Evolutionary conservation across 2,888 invertebrate genomes (phyloP).

Genomic region (Drosophila flavopinicola): DNA sequence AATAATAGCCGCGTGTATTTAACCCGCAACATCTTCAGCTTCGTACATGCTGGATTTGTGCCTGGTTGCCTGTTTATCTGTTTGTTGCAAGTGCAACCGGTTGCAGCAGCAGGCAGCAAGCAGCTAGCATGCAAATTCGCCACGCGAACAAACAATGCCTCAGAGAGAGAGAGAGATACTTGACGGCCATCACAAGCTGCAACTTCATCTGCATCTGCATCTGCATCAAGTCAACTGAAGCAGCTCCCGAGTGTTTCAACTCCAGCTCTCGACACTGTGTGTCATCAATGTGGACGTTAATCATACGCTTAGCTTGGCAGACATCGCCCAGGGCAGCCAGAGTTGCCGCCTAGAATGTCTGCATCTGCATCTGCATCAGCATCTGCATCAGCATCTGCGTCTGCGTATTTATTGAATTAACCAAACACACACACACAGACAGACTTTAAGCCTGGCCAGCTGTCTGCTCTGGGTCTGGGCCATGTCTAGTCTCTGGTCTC

Average conservation of each 20-base stretch:
- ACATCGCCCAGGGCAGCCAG: slow-evolving; percentile 61
- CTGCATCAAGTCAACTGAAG: too few relatives aligned
- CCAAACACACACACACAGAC: slow-evolving; percentile 21
- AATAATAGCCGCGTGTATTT: slow-evolving; percentile 63
- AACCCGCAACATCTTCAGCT: slow-evolving; percentile 54
- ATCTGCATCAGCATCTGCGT: too few relatives aligned
- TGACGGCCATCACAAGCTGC: slow-evolving; percentile 27
- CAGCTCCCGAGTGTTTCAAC: slow-evolving; percentile 2
- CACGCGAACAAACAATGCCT: slow-evolving; percentile 71
- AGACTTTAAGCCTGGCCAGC: slow-evolving; percentile 16
- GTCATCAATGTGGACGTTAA: slow-evolving; percentile 79
- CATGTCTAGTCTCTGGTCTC: too few relatives aligned
- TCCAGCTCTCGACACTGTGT: slow-evolving; percentile 35
- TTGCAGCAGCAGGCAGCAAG: too few relatives aligned
- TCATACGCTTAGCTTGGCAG: slow-evolving; percentile 76
- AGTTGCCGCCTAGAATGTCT: slow-evolving; percentile 64
- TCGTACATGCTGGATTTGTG: background rate
- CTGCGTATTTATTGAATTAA: slow-evolving; percentile 72
- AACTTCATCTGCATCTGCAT: slow-evolving; percentile 11
- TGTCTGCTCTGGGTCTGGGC: background rate
- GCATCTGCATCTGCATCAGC: too few relatives aligned
- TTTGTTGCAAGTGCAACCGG: slow-evolving; percentile 56
- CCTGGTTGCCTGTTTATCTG: slow-evolving; percentile 1
- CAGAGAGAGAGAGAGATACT: slow-evolving; percentile 1
- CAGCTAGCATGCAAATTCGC: slow-evolving; percentile 78